phyloP scores from a whole-genome alignment of 2,113 vertebrate genomes.

The Piliocolobus tephrosceles region DNA sequence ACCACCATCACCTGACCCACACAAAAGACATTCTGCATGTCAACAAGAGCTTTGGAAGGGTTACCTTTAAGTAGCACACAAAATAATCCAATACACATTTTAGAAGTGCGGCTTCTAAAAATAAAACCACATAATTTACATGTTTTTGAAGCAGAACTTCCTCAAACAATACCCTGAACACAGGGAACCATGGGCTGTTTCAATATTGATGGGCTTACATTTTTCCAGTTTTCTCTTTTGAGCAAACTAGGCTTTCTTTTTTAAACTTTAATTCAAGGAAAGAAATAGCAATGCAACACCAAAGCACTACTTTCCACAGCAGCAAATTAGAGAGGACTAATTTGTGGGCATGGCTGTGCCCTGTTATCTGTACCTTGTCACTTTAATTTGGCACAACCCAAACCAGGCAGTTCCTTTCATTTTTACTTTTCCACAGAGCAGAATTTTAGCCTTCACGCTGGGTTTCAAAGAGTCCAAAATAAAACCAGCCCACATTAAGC shows the following conservation, averaged over 20 bases:
- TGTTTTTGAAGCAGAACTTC: conserved; percentile 9
- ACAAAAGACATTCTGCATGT: background rate
- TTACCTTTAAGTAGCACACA: background rate
- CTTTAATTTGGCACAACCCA: conserved; percentile 74
- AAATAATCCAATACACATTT: background rate
- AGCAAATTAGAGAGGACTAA: conserved; percentile 81
- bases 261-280: conserved; percentile 51
- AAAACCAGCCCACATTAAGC: conserved; percentile 66
- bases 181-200: background rate
- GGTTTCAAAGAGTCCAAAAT: conserved; percentile 61
- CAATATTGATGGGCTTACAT: background rate
- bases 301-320: conserved; percentile 64
- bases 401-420: conserved; percentile 59
- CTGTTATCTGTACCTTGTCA: conserved; percentile 77
- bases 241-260: conserved; percentile 38
- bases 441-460: conserved; percentile 41
- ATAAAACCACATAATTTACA: background rate
- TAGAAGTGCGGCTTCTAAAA: conserved; percentile 15
- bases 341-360: conserved; percentile 75
- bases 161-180: background rate
- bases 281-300: conserved; percentile 73
- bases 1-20: background rate
- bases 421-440: conserved; percentile 60
- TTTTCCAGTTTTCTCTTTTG: conserved; percentile 21
- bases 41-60: background rate